These are phyloP conservation scores for Galbula dea DNA, from an alignment of 2,113 vertebrate genomes.

Conservation along the genomic window DNA sequence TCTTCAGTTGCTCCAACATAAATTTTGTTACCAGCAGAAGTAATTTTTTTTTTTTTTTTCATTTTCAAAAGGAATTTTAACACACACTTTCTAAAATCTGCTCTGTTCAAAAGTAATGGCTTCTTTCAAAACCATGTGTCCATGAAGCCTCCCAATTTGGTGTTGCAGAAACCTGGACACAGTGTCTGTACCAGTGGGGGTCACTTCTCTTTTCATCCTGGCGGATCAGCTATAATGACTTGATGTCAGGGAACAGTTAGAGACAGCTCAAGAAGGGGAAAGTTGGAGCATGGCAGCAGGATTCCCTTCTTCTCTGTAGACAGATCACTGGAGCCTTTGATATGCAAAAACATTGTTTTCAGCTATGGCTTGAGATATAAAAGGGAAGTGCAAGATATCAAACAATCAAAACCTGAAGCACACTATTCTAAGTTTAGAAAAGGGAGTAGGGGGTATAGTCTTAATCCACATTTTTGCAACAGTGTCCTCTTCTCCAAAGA, in stretches of 20 bases:
- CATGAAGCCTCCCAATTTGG: conserved; percentile 53
- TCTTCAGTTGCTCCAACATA: not conserved
- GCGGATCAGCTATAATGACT: conserved; percentile 65
- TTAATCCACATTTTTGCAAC: conserved; percentile 76
- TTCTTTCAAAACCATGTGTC: conserved; percentile 65
- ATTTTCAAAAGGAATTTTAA: not conserved
- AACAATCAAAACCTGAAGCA: conserved; percentile 66
- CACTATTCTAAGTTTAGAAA: conserved; percentile 60
- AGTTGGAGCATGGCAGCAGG: conserved; percentile 49
- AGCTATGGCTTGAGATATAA: conserved; percentile 59
- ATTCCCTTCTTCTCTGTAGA: conserved; percentile 68
- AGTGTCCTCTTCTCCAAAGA: conserved; percentile 64
- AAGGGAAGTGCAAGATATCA: conserved; percentile 70
- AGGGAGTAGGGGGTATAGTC: conserved; percentile 24
- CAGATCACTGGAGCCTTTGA: conserved; percentile 71
- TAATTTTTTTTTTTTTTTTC: no score
- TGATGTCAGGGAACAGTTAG: conserved; percentile 51
- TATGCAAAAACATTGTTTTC: conserved; percentile 71
- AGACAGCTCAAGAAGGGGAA: conserved; percentile 53
- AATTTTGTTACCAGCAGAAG: not conserved
- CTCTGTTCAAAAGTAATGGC: conserved; percentile 54
- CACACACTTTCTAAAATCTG: not conserved
- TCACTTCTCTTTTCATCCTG: conserved; percentile 70
- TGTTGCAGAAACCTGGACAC: conserved; percentile 62
- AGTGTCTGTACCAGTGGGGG: conserved; percentile 53